Percentiles rank a stretch among this genome's conserved stretches.
Evolutionary conservation across 2,113 vertebrate genomes (phyloP).

Genomic region (Percina caprodes): DNA sequence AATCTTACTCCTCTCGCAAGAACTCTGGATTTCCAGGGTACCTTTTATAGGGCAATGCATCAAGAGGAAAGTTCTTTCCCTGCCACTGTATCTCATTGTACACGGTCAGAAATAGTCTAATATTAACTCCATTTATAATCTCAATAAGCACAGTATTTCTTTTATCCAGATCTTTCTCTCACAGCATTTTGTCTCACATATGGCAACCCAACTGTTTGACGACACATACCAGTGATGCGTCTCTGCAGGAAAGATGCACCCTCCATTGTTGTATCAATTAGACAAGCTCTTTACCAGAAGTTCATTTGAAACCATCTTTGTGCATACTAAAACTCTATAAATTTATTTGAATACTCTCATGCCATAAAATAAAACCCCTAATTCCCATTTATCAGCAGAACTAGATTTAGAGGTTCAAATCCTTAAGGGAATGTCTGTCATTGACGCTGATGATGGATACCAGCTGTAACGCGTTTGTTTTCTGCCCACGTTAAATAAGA

Average conservation of each 20-base stretch:
- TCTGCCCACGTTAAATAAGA: too few species aligned
- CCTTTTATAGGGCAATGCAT: too few species aligned
- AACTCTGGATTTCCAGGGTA: too few species aligned
- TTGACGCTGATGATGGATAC: too few species aligned
- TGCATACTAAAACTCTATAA: neutral
- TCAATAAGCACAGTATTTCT: too few species aligned
- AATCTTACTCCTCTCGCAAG: too few species aligned
- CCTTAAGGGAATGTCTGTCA: neutral
- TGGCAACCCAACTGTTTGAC: slow-evolving; percentile 2
- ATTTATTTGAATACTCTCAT: neutral
- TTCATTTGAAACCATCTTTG: neutral
- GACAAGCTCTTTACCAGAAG: neutral
- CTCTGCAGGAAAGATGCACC: neutral
- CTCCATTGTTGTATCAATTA: neutral
- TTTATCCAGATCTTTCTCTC: neutral
- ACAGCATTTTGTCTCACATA: slow-evolving; percentile 5
- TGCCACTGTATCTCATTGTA: neutral
- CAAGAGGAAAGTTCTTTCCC: too few species aligned
- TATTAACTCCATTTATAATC: neutral
- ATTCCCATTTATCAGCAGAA: neutral
- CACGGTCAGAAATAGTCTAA: neutral
- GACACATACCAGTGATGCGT: neutral
- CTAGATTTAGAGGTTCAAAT: neutral
- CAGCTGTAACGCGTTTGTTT: too few species aligned
- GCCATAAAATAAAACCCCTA: neutral